phyloP scores from a whole-genome alignment of 2,888 invertebrate species.

The Rhagophthalmus giganteus region DNA sequence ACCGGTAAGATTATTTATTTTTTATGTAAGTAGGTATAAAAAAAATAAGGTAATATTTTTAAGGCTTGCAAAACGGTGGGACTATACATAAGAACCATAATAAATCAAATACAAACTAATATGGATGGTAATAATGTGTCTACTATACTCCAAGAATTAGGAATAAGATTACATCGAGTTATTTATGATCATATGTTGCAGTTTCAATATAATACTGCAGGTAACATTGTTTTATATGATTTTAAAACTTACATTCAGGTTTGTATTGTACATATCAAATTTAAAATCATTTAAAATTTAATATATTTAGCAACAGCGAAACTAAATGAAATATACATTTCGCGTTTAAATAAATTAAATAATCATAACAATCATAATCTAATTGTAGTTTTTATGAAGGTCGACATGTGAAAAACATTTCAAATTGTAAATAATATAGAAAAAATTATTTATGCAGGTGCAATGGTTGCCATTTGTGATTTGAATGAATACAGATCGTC shows the following conservation, averaged over 20 bases:
- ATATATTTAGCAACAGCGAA: no score
- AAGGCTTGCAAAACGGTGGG: slow-evolving; percentile 85
- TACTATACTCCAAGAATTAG: slow-evolving; percentile 84
- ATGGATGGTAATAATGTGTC: slow-evolving; percentile 92
- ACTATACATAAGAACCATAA: slow-evolving; percentile 76
- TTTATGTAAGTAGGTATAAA: not conserved
- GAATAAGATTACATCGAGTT: slow-evolving; percentile 87
- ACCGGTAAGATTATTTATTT: slow-evolving; percentile 59
- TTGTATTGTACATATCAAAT: not conserved
- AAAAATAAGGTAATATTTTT: no score
- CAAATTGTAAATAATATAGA: no score
- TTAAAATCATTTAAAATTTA: no score
- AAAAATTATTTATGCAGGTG: slow-evolving; percentile 63
- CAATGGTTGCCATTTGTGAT: slow-evolving; percentile 97
- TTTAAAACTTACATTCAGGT: not conserved
- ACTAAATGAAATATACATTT: no score
- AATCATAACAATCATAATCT: no score
- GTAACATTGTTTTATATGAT: slow-evolving; percentile 53
- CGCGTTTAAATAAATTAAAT: no score
- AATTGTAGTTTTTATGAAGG: no score
- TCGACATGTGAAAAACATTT: no score
- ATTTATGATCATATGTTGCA: slow-evolving; percentile 94
- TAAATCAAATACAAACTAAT: slow-evolving; percentile 76
- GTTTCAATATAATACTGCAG: slow-evolving; percentile 92
- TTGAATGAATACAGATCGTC: slow-evolving; percentile 95